Conservation (phyloP, 2,888 invertebrate species). For the Metacarcinus magister region DNA sequence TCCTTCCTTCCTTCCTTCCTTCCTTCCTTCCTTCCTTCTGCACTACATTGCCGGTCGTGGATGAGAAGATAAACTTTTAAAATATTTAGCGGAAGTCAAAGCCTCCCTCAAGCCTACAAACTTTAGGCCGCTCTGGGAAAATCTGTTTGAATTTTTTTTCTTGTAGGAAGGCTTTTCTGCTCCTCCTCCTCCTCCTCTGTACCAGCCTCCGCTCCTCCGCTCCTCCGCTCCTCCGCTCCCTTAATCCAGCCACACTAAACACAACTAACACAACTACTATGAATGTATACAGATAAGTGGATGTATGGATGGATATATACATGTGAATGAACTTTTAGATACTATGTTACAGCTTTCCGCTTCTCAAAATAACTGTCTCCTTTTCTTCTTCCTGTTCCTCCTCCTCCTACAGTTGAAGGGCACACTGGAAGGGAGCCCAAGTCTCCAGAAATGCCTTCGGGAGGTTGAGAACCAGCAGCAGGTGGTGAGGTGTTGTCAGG, state of each 20-base stretch:
- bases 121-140: slow-evolving; percentile 1
- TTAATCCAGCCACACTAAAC: background rate
- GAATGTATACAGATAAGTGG: background rate
- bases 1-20: too few species aligned
- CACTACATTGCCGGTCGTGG: background rate
- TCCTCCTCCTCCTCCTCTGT: background rate
- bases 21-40: too few species aligned
- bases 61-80: background rate
- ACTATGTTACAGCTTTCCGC: too few species aligned
- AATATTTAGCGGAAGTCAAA: background rate
- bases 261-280: too few species aligned
- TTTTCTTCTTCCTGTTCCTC: too few species aligned
- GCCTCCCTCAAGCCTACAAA: slow-evolving; percentile 7
- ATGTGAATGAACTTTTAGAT: too few species aligned
- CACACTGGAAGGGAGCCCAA: too few species aligned
- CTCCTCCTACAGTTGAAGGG: too few species aligned
- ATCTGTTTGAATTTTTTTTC: background rate
- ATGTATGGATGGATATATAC: background rate
- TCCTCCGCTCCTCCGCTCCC: background rate
- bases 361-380: too few species aligned
- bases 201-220: background rate
- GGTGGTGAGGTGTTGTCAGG: too few species aligned
- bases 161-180: background rate
- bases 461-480: too few species aligned
- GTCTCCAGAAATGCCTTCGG: too few species aligned